phyloP scores from a whole-genome alignment of 2,113 vertebrate genomes.

The Thalassarche chlororhynchos region DNA sequence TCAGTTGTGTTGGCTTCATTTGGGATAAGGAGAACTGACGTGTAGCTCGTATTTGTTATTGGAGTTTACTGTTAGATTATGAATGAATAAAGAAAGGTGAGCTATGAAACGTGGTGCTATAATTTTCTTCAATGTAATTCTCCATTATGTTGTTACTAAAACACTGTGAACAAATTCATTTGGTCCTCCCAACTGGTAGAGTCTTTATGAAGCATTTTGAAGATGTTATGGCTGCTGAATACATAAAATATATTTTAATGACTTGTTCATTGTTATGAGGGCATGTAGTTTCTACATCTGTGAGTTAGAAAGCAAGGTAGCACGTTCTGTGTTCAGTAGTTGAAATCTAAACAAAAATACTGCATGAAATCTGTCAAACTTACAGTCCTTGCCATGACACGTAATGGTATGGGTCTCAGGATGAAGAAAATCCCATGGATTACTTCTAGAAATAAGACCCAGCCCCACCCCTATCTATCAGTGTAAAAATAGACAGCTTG shows the following conservation, averaged over 20 bases:
- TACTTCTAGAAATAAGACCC: neutral
- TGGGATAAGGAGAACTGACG: neutral
- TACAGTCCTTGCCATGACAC: neutral
- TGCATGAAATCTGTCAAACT: neutral
- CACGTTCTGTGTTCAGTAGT: neutral
- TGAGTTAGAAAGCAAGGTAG: neutral
- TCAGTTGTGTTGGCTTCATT: neutral
- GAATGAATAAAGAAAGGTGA: neutral
- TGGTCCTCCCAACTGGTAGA: neutral
- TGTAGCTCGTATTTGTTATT: neutral
- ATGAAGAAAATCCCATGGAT: neutral
- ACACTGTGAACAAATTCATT: neutral
- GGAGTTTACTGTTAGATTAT: neutral
- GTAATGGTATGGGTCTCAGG: neutral
- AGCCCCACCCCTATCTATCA: neutral
- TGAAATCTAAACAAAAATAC: constrained; percentile 15
- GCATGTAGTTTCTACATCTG: neutral
- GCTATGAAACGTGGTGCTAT: neutral
- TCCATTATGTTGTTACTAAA: neutral
- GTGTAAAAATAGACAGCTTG: neutral
- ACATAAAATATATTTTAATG: neutral
- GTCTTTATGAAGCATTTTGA: neutral
- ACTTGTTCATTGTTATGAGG: neutral
- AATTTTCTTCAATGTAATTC: neutral
- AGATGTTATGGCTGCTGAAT: neutral